A percentile compares a stretch with the other conserved stretches of the same genome.
Evolutionary conservation across 2,888 invertebrate genomes (phyloP).

Genomic region (Punctoribates punctum): DNA sequence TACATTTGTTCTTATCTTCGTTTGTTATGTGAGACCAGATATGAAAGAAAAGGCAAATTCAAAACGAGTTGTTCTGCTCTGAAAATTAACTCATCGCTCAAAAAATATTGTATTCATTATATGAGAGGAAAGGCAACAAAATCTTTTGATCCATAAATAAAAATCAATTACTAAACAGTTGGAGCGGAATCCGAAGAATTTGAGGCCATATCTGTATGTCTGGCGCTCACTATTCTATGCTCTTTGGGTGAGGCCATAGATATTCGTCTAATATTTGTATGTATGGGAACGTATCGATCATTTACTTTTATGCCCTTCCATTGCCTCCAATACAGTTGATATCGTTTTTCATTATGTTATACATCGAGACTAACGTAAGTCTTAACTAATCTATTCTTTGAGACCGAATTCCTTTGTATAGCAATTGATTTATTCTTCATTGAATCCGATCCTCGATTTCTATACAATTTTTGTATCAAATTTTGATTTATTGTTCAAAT

Average conservation of each 20-base stretch:
- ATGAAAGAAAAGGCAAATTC: not conserved
- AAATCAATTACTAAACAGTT: not conserved
- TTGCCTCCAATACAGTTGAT: not conserved
- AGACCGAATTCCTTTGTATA: not conserved
- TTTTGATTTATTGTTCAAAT: no score
- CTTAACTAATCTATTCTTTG: conserved; percentile 4
- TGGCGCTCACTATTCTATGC: not conserved
- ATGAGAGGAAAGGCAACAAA: not conserved
- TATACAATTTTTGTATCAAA: no score
- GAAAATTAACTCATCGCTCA: not conserved
- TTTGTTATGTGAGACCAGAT: not conserved
- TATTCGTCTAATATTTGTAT: conserved; percentile 2
- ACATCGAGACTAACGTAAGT: not conserved
- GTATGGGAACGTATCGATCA: not conserved
- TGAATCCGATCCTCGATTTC: no score
- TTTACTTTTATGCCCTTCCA: not conserved
- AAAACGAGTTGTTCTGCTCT: not conserved
- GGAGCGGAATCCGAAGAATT: not conserved
- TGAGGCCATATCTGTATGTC: not conserved
- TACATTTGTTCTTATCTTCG: not conserved
- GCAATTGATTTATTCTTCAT: no score
- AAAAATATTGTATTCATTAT: not conserved
- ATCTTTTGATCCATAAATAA: conserved; percentile 9
- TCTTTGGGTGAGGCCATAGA: not conserved
- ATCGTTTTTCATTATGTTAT: conserved; percentile 3